A percentile compares a stretch with the other conserved stretches of the same genome.
Conservation (phyloP, 2,113 vertebrate genomes). For the Thinocorus orbignyianus region DNA sequence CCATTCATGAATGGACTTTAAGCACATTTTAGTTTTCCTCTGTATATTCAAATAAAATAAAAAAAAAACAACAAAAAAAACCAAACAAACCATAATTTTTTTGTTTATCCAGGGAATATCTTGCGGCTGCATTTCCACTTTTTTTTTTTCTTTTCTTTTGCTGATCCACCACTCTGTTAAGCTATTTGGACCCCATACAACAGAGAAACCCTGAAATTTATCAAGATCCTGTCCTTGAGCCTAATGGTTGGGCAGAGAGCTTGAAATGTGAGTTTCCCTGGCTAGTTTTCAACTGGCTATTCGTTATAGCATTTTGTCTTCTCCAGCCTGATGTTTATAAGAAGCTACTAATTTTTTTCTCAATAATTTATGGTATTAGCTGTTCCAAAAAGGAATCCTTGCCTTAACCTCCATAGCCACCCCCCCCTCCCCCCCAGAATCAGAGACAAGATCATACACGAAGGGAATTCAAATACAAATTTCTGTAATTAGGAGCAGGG, state of each 20-base stretch:
- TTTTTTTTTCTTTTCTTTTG: neutral
- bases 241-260: neutral
- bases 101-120: neutral
- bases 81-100: neutral
- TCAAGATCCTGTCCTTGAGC: neutral
- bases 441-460: neutral
- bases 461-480: neutral
- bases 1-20: neutral
- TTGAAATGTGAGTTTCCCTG: neutral
- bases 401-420: neutral
- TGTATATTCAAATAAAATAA: neutral
- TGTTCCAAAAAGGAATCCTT: neutral
- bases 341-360: neutral
- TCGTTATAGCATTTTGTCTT: neutral
- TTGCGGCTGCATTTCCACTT: neutral
- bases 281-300: neutral
- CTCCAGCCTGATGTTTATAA: neutral
- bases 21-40: neutral
- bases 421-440: too few species aligned
- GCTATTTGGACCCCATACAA: neutral
- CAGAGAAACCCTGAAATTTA: neutral
- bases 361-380: neutral
- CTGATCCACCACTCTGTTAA: neutral
- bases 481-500: neutral
- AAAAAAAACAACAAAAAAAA: neutral